Evolutionary conservation across 2,888 invertebrate genomes (phyloP).

Genomic region (Drosophila flavopinicola): DNA sequence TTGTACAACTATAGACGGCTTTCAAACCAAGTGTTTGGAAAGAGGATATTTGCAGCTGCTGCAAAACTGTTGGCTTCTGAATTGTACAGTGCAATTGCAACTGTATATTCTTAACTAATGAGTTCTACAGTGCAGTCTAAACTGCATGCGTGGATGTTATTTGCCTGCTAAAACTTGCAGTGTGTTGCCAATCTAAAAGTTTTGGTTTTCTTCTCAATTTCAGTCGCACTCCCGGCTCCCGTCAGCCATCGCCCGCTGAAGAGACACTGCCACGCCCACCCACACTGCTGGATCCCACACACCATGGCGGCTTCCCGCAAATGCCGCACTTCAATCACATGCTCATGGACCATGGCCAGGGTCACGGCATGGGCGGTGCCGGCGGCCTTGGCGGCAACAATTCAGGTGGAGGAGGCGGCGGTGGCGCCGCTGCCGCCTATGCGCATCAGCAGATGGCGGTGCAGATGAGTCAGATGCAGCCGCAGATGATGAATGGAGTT

Average conservation of each 20-base stretch:
- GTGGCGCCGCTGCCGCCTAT: slow-evolving; percentile 77
- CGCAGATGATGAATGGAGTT: slow-evolving; percentile 84
- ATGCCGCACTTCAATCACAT: slow-evolving; percentile 85
- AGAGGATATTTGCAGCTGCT: neutral
- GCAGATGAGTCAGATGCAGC: slow-evolving; percentile 84
- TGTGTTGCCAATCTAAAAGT: neutral
- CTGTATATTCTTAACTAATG: neutral
- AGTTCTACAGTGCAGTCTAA: neutral
- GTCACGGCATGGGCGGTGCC: slow-evolving; percentile 69
- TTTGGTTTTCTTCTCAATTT: neutral
- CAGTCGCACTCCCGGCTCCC: slow-evolving; percentile 94
- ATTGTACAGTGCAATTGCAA: slow-evolving; percentile 7
- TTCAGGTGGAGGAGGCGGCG: slow-evolving; percentile 53
- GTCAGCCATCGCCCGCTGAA: slow-evolving; percentile 96
- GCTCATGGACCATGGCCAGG: slow-evolving; percentile 84
- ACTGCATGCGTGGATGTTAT: neutral
- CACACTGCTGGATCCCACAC: slow-evolving; percentile 81
- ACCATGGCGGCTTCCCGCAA: slow-evolving; percentile 82
- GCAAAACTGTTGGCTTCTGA: neutral
- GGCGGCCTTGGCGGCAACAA: slow-evolving; percentile 49
- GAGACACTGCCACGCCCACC: slow-evolving; percentile 86
- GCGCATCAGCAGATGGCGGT: slow-evolving; percentile 83
- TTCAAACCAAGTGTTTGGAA: neutral
- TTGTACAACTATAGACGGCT: neutral
- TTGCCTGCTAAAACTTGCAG: neutral